Percentiles rank a stretch among this genome's conserved stretches.
Conservation (phyloP, 2,113 vertebrate genomes). For the Hemicordylus capensis region DNA sequence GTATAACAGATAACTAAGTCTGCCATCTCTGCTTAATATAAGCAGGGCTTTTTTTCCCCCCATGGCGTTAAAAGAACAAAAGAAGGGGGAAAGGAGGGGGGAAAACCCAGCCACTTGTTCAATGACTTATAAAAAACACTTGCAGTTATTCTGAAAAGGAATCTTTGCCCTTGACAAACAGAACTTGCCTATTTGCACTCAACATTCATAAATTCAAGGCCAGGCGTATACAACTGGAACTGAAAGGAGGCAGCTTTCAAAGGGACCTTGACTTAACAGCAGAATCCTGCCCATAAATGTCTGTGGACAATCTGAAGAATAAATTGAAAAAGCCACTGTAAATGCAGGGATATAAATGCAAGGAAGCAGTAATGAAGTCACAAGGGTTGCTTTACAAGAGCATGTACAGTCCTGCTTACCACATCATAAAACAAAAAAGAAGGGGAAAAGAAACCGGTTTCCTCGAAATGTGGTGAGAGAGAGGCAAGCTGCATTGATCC, state of each 20-base stretch:
- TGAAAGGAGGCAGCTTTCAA: conserved; percentile 6
- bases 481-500: conserved; percentile 52
- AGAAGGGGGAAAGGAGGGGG: background rate
- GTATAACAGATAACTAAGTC: background rate
- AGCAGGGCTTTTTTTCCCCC: background rate
- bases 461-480: conserved; percentile 52
- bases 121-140: conserved; percentile 28
- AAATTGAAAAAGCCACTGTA: conserved; percentile 57
- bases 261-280: conserved; percentile 35
- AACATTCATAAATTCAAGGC: conserved; percentile 18
- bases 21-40: conserved; percentile 17
- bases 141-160: conserved; percentile 24
- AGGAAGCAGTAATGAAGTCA: conserved; percentile 58
- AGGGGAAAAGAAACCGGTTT: background rate
- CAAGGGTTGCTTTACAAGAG: conserved; percentile 50
- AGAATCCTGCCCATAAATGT: conserved; percentile 29
- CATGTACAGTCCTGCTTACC: conserved; percentile 52
- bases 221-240: conserved; percentile 1
- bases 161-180: conserved; percentile 20
- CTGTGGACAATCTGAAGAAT: conserved; percentile 34
- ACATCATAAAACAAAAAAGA: conserved; percentile 60
- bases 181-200: background rate
- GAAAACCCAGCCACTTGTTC: background rate
- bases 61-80: background rate
- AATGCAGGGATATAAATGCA: conserved; percentile 50